These are phyloP conservation scores for Sus cebifrons DNA, from an alignment of 2,797 vertebrate genomes.

Conservation along the genomic window DNA sequence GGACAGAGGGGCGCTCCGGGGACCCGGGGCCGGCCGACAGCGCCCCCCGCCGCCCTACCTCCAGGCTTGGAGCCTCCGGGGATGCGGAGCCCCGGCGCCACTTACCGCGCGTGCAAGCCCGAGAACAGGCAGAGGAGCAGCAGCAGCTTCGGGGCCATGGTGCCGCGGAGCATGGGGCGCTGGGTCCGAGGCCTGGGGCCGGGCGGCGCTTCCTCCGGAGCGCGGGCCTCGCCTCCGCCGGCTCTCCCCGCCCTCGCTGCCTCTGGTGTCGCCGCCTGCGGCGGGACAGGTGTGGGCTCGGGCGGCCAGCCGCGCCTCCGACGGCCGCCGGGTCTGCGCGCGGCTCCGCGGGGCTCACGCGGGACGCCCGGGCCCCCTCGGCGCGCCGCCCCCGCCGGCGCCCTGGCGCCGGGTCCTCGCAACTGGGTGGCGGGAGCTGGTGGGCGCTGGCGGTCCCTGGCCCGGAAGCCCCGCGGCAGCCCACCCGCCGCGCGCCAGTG, in stretches of 20 bases:
- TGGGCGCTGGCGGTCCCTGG: neutral
- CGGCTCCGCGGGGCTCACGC: conserved; percentile 21
- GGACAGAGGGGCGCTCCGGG: conserved; percentile 5
- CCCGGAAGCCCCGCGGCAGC: neutral
- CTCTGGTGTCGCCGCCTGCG: neutral
- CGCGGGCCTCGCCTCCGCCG: neutral
- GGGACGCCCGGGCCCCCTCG: neutral
- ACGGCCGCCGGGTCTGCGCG: conserved; percentile 21
- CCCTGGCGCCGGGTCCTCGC: neutral
- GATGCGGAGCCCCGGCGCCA: conserved; percentile 66
- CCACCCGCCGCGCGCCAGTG: conserved; percentile 36
- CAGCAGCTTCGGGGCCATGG: conserved; percentile 89
- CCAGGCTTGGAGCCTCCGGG: neutral
- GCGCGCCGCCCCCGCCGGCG: conserved; percentile 14
- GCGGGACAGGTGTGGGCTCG: neutral
- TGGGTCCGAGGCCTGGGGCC: conserved; percentile 54
- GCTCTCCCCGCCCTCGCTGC: neutral
- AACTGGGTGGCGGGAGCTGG: neutral
- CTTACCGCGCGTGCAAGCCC: conserved; percentile 95
- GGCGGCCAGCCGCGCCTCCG: conserved; percentile 48
- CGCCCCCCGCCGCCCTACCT: neutral
- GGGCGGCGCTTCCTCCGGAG: neutral
- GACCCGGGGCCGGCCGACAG: neutral
- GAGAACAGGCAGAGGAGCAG: conserved; percentile 93
- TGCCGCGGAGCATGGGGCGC: neutral